Evolutionary conservation across 2,797 vertebrate genomes (phyloP), one percentile per base, ranked within the genome.

Genomic region (Rhadinocentrus ornatus): DNA sequence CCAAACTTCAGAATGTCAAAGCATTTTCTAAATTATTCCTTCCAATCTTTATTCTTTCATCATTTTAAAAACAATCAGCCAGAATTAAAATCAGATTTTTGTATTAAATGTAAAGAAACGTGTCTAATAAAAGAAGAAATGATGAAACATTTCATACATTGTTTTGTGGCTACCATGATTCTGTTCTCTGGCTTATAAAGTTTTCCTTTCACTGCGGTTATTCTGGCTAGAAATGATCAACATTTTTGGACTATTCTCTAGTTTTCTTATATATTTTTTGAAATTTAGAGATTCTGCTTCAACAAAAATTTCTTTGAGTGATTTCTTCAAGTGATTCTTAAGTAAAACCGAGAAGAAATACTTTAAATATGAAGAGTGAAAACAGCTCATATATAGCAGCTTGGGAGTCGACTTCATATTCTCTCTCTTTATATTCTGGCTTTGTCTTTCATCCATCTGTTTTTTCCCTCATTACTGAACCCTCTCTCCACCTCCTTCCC

Each of bases 331-430:
- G 11, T 54, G 34, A 12, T 0, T 39, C 11, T 10, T 29, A 20
- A 13, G 12, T 54, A 29, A 41, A 41, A 37, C 16, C 37, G 44
- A 48, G 58, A 48, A 58, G 22, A 31, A 16, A 34, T 58, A 20
- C 13, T 68, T 59, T 48, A 22, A 73, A 62, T 59, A 69, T n/a
- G 22, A 41, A 8, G n/a, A 69, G 44, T 53, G 26, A 65, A 52
- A 62, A 54, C 31, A 4, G 50, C 39, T 24, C 6, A 0, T 57
- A 32, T 66, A 75, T 22, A 20, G 34, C 52, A 66, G 48, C 34
- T 35, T 59, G 20, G 20, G 6, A 59, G 31, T 56, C 16, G 32
- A 11, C 29, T 11, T 67, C 65, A 16, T 26, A 29, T 39, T 44
- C 26, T 10, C 6, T 18, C 16, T 60, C 11, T 46, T 15, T 13